Evolutionary conservation across 2,888 invertebrate genomes (phyloP), one percentile per base, ranked within the genome.

Genomic region (Margaritifera margaritifera): DNA sequence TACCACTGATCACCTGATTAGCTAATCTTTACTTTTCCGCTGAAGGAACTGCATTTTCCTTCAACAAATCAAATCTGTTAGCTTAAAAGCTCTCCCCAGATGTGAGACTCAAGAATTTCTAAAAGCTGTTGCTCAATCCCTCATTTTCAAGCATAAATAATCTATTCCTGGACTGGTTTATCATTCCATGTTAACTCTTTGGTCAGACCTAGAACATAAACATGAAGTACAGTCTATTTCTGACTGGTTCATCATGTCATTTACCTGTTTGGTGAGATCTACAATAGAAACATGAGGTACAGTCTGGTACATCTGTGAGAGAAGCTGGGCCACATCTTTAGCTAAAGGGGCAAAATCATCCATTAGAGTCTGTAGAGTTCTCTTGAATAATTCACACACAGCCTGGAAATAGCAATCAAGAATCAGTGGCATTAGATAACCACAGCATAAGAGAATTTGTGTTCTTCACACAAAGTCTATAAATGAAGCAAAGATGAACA

Each of bases 221-320:
- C 4, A 63, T 63, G 20, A 62, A 22, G 55, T 42, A 2, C 59
- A 50, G 51, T 61, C 31, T 54, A 53, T 19, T 56, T 11, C 5
- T 59, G 57, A 31, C 20, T 11, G n/a, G 20, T 51, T 27, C 25
- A 56, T 15, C 22, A 22, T 11, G 24, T 27, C 20, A 60, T 64
- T 54, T 88, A 94, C 94, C 86, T 94, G 93, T 92, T 94, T 94
- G 20, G 94, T 92, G 64, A 95, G 92, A 79, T 94, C 94, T 62
- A 96, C 88, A 0, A 94, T 93, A 15, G 93, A 91, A 2, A 93
- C 92, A 85, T 94, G 94, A 6, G 95, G 94, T 69, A 92, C 91
- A 20, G 92, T 91, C 81, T 93, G 91, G 85, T 95, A 94, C 59
- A 94, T 93, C 69, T 92, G 92, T 42, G 93, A 91, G 62, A 94